Percentiles rank a stretch among this genome's conserved stretches.
These are phyloP conservation scores for Colletes gigas DNA, from an alignment of 1,140 invertebrate species.

Conservation along the genomic window DNA sequence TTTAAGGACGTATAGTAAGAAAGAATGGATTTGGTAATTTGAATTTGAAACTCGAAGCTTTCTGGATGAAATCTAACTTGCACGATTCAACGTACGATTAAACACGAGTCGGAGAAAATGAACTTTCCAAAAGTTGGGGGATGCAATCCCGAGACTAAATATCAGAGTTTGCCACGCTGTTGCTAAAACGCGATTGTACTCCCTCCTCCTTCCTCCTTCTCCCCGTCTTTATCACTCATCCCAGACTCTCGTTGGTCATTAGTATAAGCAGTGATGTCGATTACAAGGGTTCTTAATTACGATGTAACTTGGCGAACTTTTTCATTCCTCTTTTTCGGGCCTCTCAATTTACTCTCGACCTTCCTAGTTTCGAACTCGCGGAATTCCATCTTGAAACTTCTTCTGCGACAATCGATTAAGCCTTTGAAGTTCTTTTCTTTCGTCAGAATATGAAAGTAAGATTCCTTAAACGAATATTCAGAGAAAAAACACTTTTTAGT, in stretches of 20 bases:
- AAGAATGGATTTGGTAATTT: no score
- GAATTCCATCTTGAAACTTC: conserved; percentile 16
- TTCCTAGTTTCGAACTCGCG: conserved; percentile 26
- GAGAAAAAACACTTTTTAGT: background rate
- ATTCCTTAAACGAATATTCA: background rate
- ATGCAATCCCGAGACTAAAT: background rate
- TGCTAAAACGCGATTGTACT: conserved; percentile 45
- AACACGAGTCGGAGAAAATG: no score
- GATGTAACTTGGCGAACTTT: conserved; percentile 47
- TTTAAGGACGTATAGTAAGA: no score
- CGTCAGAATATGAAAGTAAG: background rate
- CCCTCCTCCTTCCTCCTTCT: conserved; percentile 2
- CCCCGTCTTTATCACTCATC: conserved; percentile 1
- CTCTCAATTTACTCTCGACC: conserved; percentile 23
- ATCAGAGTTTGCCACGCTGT: conserved; percentile 3
- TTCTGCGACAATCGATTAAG: conserved; percentile 17
- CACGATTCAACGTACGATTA: no score
- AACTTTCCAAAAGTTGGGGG: background rate
- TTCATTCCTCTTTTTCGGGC: conserved; percentile 31
- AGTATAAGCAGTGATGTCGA: conserved; percentile 59
- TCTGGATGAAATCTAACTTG: no score
- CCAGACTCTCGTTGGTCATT: conserved; percentile 45
- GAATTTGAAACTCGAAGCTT: no score
- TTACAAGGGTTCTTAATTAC: conserved; percentile 63
- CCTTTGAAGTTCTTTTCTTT: background rate